Evolutionary conservation across 2,113 vertebrate genomes (phyloP), one percentile per base, ranked within the genome.

Genomic region (Oceanites oceanicus): DNA sequence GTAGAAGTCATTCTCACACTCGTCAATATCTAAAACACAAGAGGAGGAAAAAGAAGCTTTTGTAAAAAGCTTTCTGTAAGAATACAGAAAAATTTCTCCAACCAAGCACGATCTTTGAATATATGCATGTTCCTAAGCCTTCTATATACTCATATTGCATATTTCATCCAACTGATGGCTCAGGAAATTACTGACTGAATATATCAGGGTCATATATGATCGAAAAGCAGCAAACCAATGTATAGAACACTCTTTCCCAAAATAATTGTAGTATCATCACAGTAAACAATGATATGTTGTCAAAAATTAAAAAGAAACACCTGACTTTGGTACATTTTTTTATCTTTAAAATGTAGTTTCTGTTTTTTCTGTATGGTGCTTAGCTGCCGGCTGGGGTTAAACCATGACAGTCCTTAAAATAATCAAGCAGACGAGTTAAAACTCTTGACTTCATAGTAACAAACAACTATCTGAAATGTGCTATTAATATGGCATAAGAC

Each of bases 1-100:
- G 98, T 99, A 99, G 98, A 98, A 99, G 96, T 99, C 99, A 15
- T 99, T 99, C 89, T 99, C 99, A 97, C 99, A 99, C 95, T 99
- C 99, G 7, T 99, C 99, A 36, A 99, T 99, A 94, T 99, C 99
- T 99, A 97, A 92, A 98, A 98, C 27, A 96, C 2, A 96, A 52
- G 49, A 53, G 16, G 47, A 65, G 13, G 53, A 21, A 68, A 76
- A 78, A 84, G 2, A 45, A 89, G 34, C 26, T 82, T 82, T 87
- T 30, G 17, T 70, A 56, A 90, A 83, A 90, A 59, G 16, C 38
- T 38, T 38, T 38, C 38, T 38, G 38, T 38, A 44, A 84, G 12
- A 59, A 47, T 15, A 76, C 42, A 67, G 36, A 59, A 82, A 45
- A 38, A 61, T 3, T 12, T 61, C 16, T 59, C 38, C 40, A 61